Base-by-base conservation (phyloP, 2,113 vertebrate species). In the Pardalotus punctatus region DNA sequence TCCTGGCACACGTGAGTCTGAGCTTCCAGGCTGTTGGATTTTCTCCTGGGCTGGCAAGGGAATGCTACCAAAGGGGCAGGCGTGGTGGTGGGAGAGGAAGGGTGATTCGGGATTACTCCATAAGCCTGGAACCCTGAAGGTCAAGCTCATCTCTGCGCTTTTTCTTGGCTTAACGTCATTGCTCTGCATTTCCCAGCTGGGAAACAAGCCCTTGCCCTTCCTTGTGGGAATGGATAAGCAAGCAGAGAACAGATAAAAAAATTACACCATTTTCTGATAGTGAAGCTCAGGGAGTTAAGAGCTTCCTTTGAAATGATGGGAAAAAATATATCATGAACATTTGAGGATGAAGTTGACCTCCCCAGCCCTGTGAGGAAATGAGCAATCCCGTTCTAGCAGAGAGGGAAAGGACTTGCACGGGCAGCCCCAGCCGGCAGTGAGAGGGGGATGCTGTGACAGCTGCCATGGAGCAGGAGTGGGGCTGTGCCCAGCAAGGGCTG, bases 391-490 rank as follows among this genome's bases (percentile, higher is more conserved):
- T 36, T 42, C 3, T 8, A 33, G 17, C 5, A 3, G 65, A 36
- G 57, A 40, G 54, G 58, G 71, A 70, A 16, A 42, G 11, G 79
- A 35, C 28, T 33, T n/a, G 33, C 65, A 50, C 0, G 2, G 67
- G 78, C 57, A 42, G 60, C 14, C 19, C 0, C 8, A 10, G 36
- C 0, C 35, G 8, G 48, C 1, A 9, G 1, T 3, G 11, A 19
- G 64, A 31, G 38, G 5, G 0, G 42, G 8, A 10, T 1, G 16
- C 48, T 29, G 66, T 3, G 23, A 0, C 1, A 29, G 47, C 40
- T 23, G 36, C 60, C 6, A 2, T 6, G 5, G 6, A 25, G n/a
- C 35, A 38, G 0, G 0, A 5, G 28, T 0, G 5, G 12, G n/a
- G 19, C 83, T 22, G 33, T 40, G 38, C 62, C 61, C 60, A 20